phyloP scores from a whole-genome alignment of 2,797 vertebrate genomes.

The Manis pentadactyla region DNA sequence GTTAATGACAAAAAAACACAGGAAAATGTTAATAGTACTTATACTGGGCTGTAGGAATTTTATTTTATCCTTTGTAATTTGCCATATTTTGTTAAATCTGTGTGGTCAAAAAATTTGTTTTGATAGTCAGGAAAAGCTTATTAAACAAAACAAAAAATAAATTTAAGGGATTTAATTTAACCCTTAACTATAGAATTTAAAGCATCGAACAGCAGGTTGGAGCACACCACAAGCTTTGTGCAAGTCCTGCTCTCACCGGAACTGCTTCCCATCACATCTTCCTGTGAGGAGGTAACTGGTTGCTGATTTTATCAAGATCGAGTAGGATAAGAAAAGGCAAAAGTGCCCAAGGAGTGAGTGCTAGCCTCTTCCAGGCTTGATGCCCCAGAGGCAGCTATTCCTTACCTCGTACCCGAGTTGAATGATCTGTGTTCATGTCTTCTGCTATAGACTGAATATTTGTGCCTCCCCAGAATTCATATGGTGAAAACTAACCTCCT shows the following conservation, averaged over 20 bases:
- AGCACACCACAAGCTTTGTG: too few species aligned
- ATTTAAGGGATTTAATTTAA: neutral
- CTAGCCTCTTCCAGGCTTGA: neutral
- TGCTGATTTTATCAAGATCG: neutral
- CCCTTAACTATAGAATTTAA: neutral
- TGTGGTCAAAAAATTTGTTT: neutral
- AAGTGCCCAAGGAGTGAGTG: neutral
- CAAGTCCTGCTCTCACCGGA: neutral
- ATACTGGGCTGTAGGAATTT: neutral
- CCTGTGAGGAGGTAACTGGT: neutral
- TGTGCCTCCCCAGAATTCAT: neutral
- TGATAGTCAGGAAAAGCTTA: neutral
- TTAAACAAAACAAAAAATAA: neutral
- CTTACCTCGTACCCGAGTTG: neutral
- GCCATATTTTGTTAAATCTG: neutral
- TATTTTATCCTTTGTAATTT: constrained; percentile 27
- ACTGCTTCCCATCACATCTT: neutral
- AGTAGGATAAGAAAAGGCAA: neutral
- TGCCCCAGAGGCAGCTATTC: neutral
- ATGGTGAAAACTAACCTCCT: too few species aligned
- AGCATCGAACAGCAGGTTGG: neutral
- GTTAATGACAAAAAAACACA: neutral
- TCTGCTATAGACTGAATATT: neutral
- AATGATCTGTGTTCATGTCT: neutral
- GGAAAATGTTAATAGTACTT: neutral